Percentiles rank a stretch among this genome's conserved stretches.
Conservation (phyloP, 2,113 vertebrate genomes). For the Zeus faber region DNA sequence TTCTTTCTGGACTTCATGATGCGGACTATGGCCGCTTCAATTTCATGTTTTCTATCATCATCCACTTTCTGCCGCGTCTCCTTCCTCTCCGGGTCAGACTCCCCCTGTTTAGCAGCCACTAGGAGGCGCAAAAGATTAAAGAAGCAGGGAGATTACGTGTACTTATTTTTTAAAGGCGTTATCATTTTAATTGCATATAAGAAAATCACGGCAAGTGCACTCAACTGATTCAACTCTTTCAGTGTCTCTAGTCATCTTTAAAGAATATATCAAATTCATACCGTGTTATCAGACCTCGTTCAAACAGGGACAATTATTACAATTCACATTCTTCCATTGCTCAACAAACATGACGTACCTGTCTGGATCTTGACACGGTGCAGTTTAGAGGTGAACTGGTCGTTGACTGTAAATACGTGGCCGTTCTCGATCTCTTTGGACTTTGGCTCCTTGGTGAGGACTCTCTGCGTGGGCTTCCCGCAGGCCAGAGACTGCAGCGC, state of each 20-base stretch:
- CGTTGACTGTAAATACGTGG: constrained; percentile 97
- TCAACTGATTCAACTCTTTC: too few species aligned
- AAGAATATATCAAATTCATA: too few species aligned
- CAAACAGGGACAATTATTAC: too few species aligned
- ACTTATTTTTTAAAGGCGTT: too few species aligned
- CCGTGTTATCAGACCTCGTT: too few species aligned
- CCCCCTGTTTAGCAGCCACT: constrained; percentile 99
- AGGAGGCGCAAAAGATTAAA: constrained; percentile 4
- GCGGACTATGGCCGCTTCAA: constrained; percentile 97
- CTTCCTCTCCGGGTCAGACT: constrained; percentile 97
- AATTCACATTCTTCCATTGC: too few species aligned
- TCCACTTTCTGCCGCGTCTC: constrained; percentile 99
- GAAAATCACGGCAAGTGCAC: too few species aligned
- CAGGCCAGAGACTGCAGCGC: constrained; percentile 97
- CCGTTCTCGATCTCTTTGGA: constrained; percentile 99
- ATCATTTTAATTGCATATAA: too few species aligned
- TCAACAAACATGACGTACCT: too few species aligned
- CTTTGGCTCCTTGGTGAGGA: constrained; percentile 98
- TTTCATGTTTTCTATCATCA: constrained; percentile 98
- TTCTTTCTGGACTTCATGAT: constrained; percentile 99
- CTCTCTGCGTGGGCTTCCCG: constrained; percentile 96
- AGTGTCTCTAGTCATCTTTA: too few species aligned
- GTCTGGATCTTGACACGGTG: constrained; percentile 99
- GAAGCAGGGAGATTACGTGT: background rate
- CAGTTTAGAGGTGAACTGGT: constrained; percentile 98